Evolutionary conservation across 2,797 vertebrate genomes (phyloP), one percentile per base, ranked within the genome.

Genomic region (Synaphobranchus kaupii): DNA sequence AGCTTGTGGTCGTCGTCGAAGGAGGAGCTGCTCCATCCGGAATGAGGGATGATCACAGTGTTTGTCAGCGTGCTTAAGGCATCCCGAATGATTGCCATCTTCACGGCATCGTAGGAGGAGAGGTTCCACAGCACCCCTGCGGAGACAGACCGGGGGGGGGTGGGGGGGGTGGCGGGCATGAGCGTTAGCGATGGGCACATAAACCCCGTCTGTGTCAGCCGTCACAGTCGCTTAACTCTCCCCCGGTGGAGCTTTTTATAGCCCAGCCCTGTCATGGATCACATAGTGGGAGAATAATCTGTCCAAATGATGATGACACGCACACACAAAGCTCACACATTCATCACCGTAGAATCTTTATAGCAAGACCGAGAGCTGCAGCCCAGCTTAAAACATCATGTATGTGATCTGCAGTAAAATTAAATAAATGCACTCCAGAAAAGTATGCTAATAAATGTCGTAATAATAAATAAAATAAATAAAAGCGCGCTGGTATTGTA

Each of bases 41-140:
- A 99, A 91, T 99, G 98, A 31, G 99, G 99, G 95, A 99, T 97
- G 84, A 99, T 98, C 96, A 99, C 98, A 97, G 97, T 97, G 96
- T 96, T 98, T 52, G 98, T 99, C 90, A 99, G 94, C 0, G 97
- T 97, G 7, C 96, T 96, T 93, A 99, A 97, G 91, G 98, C 98
- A 25, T 99, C 98, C 86, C 97, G 96, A 68, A 99, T 98, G 97
- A 99, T 99, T 94, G 98, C 98, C 98, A 99, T 99, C 96, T 99
- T 99, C 87, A 99, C 97, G 0, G 97, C 95, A 87, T 99, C 99
- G 44, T 98, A 99, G 0, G 99, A 99, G 68, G 98, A 99, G 93
- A 99, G 94, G 95, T 99, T 99, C 99, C 99, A 99, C 91, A 99
- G 96, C 90, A 99, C 98, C 87, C 98, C 98, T 99, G 89, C 0